Conservation (phyloP, 92 coral and sea anemone species). For the Porites rus region DNA sequence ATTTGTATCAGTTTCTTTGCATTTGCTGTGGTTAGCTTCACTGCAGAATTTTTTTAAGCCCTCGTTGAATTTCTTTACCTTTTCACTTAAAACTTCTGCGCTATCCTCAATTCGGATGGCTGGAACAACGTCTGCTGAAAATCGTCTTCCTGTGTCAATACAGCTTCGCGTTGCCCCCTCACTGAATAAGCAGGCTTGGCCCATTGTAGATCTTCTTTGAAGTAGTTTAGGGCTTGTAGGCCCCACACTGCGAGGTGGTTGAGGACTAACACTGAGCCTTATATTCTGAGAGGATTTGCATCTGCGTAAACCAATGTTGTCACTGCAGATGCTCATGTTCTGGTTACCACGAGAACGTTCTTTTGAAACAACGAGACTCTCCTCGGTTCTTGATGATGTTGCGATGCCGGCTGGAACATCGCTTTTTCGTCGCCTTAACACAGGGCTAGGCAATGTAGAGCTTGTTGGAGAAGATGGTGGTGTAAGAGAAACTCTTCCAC, state of each 20-base stretch:
- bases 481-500: neutral
- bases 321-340: neutral
- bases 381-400: neutral
- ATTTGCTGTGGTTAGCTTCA: neutral
- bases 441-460: slow-evolving; percentile 30
- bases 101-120: slow-evolving; percentile 33
- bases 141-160: slow-evolving; percentile 1
- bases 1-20: neutral
- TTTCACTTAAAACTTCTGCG: slow-evolving; percentile 14
- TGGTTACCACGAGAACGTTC: neutral
- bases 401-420: neutral
- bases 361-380: neutral
- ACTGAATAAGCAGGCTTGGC: neutral
- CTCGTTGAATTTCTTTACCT: slow-evolving; percentile 39
- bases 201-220: slow-evolving; percentile 33
- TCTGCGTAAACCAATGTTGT: slow-evolving; percentile 25
- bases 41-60: slow-evolving; percentile 26
- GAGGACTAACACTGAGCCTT: neutral
- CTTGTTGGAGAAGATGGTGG: slow-evolving; percentile 26
- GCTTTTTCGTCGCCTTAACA: slow-evolving; percentile 13
- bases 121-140: slow-evolving; percentile 38
- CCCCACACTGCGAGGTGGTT: slow-evolving; percentile 5
- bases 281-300: slow-evolving; percentile 37
- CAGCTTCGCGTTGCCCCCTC: neutral
- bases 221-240: slow-evolving; percentile 19